Evolutionary conservation across 2,113 vertebrate species (phyloP), one percentile per base, ranked within the genome.

Genomic region (Suncus etruscus): DNA sequence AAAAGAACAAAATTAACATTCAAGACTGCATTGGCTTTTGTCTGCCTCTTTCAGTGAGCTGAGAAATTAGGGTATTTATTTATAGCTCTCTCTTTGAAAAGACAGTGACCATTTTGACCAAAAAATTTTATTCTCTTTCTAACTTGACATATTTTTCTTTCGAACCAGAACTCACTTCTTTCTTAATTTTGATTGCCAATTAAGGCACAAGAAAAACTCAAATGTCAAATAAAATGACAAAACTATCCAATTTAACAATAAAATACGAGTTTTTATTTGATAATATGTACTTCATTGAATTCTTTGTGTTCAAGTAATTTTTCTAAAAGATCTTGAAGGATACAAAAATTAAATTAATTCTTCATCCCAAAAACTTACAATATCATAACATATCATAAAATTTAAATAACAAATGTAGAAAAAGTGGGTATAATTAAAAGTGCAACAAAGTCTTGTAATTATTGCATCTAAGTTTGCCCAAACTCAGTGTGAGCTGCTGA

Each of bases 1-100:
- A 96, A 90, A 70, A 89, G 93, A 91, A 91, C 90, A 88, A 86
- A 95, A 95, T 96, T 96, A 94, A 86, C 86, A 97, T 96, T 97
- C 95, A 94, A 91, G 95, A 86, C 91, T 90, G 68, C 16, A 25
- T 93, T 93, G 82, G 77, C 77, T 88, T 68, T 76, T 94, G 83
- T 86, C n/a, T 11, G 79, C 48, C 91, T 95, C 94, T 95, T 88
- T 93, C 79, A 91, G 88, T 61, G 54, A 94, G 50, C 9, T 25
- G 91, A 77, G 95, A 72, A 96, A 77, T 91, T 87, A 90, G 73
- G 65, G 12, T 82, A 47, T 75, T 92, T 95, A 96, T 97, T 95
- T 97, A 91, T 96, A 97, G 94, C 86, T 89, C 66, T 58, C 85
- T 96, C n/a, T 89, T 95, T 78, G 91, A 95, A 95, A 92, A 82